Conservation (phyloP, 2,888 invertebrate genomes). For the Calameuta idolon region DNA sequence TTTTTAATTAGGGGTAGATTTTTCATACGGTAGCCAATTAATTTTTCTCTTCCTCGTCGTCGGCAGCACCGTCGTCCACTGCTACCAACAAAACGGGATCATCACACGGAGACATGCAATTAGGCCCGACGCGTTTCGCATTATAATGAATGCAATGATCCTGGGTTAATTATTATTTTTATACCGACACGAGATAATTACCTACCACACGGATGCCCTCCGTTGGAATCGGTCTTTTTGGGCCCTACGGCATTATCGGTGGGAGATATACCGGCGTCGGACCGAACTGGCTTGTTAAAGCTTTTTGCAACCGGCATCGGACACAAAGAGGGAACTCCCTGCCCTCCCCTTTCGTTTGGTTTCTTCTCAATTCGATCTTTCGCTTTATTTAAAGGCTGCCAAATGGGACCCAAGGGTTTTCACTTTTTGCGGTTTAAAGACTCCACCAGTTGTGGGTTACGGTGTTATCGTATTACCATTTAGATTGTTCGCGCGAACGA, state of each 20-base stretch:
- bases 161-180: constrained; percentile 63
- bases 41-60: no score
- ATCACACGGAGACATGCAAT: constrained; percentile 35
- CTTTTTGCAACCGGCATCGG: constrained; percentile 39
- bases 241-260: constrained; percentile 6
- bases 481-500: constrained; percentile 53
- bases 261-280: constrained; percentile 21
- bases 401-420: constrained; percentile 42
- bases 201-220: constrained; percentile 30
- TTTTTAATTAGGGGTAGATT: no score
- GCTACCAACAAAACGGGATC: no score
- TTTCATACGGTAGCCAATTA: no score
- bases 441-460: constrained; percentile 49
- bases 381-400: constrained; percentile 6
- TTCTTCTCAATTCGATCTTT: not conserved
- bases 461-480: constrained; percentile 65
- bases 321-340: no score
- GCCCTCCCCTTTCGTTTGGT: no score
- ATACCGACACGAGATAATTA: constrained; percentile 57
- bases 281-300: constrained; percentile 51
- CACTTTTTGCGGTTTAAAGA: constrained; percentile 49
- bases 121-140: constrained; percentile 33
- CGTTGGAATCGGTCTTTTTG: not conserved
- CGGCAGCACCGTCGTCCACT: no score
- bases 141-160: constrained; percentile 56